A percentile compares a stretch with the other conserved stretches of the same genome.
phyloP scores from a whole-genome alignment of 2,113 vertebrate species.

The Semnornis frantzii region DNA sequence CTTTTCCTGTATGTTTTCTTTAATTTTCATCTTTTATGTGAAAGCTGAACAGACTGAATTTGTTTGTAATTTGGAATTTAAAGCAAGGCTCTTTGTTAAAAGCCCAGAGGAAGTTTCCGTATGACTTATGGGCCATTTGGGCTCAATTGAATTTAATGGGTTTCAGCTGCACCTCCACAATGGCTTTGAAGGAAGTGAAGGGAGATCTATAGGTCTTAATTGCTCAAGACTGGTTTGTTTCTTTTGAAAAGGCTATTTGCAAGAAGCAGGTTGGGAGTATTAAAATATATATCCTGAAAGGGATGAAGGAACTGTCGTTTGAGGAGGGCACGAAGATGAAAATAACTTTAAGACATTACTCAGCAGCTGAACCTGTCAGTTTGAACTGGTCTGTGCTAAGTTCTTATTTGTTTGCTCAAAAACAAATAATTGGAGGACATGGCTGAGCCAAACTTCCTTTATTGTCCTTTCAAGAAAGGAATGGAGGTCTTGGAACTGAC shows the following conservation, averaged over 20 bases:
- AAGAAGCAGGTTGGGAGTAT: slow-evolving; percentile 41
- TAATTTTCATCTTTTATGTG: slow-evolving; percentile 56
- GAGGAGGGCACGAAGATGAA: background rate
- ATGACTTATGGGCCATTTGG: slow-evolving; percentile 76
- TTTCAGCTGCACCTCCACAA: slow-evolving; percentile 73
- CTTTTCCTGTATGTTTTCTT: slow-evolving; percentile 46
- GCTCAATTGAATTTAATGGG: slow-evolving; percentile 75
- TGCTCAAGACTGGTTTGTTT: slow-evolving; percentile 65
- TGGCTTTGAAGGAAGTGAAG: slow-evolving; percentile 69
- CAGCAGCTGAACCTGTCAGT: background rate
- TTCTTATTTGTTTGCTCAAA: slow-evolving; percentile 40
- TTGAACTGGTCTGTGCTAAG: background rate
- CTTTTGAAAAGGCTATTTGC: slow-evolving; percentile 54
- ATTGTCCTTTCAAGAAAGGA: slow-evolving; percentile 6
- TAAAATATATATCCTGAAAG: slow-evolving; percentile 39
- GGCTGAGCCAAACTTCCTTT: slow-evolving; percentile 17
- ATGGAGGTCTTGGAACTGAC: slow-evolving; percentile 32
- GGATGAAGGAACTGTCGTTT: background rate
- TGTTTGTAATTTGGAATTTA: slow-evolving; percentile 68
- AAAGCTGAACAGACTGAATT: slow-evolving; percentile 60
- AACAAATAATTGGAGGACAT: slow-evolving; percentile 2
- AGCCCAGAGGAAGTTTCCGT: slow-evolving; percentile 70
- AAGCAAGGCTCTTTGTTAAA: slow-evolving; percentile 67
- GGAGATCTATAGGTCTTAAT: slow-evolving; percentile 66
- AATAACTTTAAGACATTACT: background rate